Evolutionary conservation across 2,113 vertebrate species (phyloP), one percentile per base, ranked within the genome.

Genomic region (Phycodurus eques): DNA sequence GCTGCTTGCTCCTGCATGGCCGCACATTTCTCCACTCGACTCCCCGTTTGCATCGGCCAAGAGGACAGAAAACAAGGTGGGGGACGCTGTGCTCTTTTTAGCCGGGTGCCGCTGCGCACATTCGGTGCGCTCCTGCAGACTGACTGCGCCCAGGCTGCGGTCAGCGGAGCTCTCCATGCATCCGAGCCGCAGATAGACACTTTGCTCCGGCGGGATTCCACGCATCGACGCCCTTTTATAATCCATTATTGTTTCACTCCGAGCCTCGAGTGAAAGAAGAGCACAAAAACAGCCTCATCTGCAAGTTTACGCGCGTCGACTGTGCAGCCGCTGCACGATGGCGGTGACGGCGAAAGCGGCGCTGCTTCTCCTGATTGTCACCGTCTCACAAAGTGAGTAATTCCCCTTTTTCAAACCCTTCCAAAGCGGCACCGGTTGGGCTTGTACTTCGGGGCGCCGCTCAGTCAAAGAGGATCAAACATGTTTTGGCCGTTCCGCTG

Each of bases 371-470:
- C 78, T 92, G 78, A 77, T 89, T 86, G 75, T 90, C 84, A 81
- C 85, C 63, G 82, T 83, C 79, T 79, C 86, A 47, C n/a, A 22
- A 85, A 83, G 91, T 92, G 80, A 90, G 91, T 91, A 80, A 15
- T 75, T 68, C 60, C 0, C 14, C 9, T 49, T 39, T 65, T 61
- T 74, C 0, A 70, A 42, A 74, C 69, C 33, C 47, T 59, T 53
- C 27, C 54, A 11, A 72, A 35, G 19, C 68, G 20, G 68, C 63
- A 35, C 19, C 46, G 19, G 13, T 39, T 39, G 31, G 19, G 47
- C 51, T 65, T 69, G n/a, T 22, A 68, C 61, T 78, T 75, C 67
- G 69, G 19, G 51, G 27, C 57, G 71, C 1, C 27, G 27, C 27
- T 78, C 60, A 44, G 33, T 54, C 67, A 68, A 42, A 68, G 33